A percentile compares a stretch with the other conserved stretches of the same genome.
phyloP scores from a whole-genome alignment of 2,888 invertebrate species.

The Amphiduros pacificus region DNA sequence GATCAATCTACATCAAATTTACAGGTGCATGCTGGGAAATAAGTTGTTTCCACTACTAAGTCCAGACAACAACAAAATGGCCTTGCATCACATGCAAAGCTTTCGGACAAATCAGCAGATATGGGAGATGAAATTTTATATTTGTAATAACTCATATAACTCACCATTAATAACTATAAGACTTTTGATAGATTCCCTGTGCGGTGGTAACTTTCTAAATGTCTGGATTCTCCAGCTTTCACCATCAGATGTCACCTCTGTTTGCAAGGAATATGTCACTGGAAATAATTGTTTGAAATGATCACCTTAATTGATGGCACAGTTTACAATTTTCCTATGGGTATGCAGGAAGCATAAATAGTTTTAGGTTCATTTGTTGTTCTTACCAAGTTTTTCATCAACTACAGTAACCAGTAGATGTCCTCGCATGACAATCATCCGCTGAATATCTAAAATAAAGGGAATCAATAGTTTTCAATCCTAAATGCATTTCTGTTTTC shows the following conservation, averaged over 20 bases:
- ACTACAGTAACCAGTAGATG: conserved; percentile 44
- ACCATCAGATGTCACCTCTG: conserved; percentile 4
- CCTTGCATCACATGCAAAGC: no score
- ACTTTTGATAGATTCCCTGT: conserved; percentile 44
- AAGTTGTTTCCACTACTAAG: no score
- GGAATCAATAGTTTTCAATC: not conserved
- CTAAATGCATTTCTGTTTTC: no score
- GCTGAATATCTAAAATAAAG: conserved; percentile 35
- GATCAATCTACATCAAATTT: no score
- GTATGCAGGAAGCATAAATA: no score
- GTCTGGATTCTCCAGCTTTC: conserved; percentile 28
- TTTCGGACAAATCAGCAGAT: no score
- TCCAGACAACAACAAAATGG: no score
- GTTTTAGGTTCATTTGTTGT: no score
- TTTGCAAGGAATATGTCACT: conserved; percentile 37
- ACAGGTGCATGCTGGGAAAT: no score
- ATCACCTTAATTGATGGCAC: not conserved
- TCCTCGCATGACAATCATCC: conserved; percentile 41
- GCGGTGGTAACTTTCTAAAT: conserved; percentile 38
- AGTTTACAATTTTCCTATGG: not conserved
- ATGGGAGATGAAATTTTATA: no score
- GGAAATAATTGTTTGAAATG: conserved; percentile 13
- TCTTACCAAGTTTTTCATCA: conserved; percentile 44
- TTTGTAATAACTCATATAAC: no score
- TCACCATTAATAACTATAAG: conserved; percentile 35